These are phyloP conservation scores for Cheiracanthium punctorium DNA, from an alignment of 2,888 invertebrate species.

Conservation along the genomic window DNA sequence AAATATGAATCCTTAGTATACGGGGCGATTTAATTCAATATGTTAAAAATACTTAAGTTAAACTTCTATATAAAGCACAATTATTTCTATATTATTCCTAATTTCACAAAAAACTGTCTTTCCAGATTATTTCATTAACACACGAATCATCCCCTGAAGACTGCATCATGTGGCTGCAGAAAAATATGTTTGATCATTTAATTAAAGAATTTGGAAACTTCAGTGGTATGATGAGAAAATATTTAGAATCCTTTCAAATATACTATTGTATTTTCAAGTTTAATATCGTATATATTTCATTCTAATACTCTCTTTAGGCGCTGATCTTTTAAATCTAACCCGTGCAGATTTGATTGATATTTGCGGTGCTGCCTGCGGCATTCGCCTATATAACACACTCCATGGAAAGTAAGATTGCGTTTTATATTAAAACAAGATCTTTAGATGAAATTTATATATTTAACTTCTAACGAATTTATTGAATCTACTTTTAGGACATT, in stretches of 20 bases:
- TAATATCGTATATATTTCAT: too few relatives aligned
- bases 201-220: slow-evolving; percentile 53
- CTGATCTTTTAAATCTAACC: slow-evolving; percentile 90
- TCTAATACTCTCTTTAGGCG: slow-evolving; percentile 76
- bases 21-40: too few relatives aligned
- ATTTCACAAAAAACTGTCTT: too few relatives aligned
- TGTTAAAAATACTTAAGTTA: too few relatives aligned
- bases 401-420: slow-evolving; percentile 83
- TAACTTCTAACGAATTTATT: too few relatives aligned
- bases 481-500: slow-evolving; percentile 34
- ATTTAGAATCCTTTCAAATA: too few relatives aligned
- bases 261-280: too few relatives aligned
- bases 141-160: slow-evolving; percentile 38
- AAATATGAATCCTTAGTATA: too few relatives aligned
- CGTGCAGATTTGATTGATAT: slow-evolving; percentile 95
- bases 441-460: background rate
- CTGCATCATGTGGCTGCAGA: slow-evolving; percentile 45
- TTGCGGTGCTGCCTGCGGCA: slow-evolving; percentile 94
- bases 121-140: slow-evolving; percentile 21
- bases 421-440: slow-evolving; percentile 76
- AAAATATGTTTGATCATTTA: slow-evolving; percentile 52
- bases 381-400: slow-evolving; percentile 91
- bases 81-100: too few relatives aligned
- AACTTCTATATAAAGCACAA: too few relatives aligned
- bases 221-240: slow-evolving; percentile 17